Percentiles rank a stretch among this genome's conserved stretches.
Evolutionary conservation across 2,113 vertebrate species (phyloP).

Genomic region (Heterochromis multidens): DNA sequence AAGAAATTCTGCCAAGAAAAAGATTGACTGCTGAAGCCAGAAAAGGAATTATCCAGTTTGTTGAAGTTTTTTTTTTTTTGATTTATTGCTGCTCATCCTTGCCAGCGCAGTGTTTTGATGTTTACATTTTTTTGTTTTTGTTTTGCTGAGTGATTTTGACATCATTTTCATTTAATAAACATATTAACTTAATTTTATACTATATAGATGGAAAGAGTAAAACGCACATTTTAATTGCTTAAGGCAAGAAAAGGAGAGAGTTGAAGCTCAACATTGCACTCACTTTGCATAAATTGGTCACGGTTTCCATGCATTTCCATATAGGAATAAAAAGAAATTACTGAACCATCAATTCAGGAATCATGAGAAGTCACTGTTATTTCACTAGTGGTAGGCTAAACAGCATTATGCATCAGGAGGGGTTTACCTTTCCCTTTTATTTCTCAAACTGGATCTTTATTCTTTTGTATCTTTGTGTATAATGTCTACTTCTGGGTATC

Average conservation of each 20-base stretch:
- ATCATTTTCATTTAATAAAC: not conserved
- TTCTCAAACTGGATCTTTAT: not conserved
- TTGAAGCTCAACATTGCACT: not conserved
- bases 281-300: not conserved
- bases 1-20: slow-evolving; percentile 33
- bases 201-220: not conserved
- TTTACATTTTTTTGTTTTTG: not conserved
- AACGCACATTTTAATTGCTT: not conserved
- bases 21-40: slow-evolving; percentile 32
- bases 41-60: slow-evolving; percentile 48
- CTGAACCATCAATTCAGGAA: slow-evolving; percentile 1
- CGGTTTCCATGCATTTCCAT: not conserved
- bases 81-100: slow-evolving; percentile 29
- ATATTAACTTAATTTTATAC: not conserved
- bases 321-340: slow-evolving; percentile 1
- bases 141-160: not conserved
- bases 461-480: not conserved
- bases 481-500: not conserved
- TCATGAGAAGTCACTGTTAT: slow-evolving; percentile 8
- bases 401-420: not conserved
- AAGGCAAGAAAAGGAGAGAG: not conserved
- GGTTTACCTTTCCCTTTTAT: not conserved
- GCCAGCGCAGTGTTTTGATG: slow-evolving; percentile 23
- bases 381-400: not conserved
- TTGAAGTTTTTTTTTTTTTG: slow-evolving; percentile 31